Percentiles rank a stretch among this genome's conserved stretches.
These are phyloP conservation scores for Stichopus horrens DNA, from an alignment of 53 echinoderm and acorn worm genomes.

Conservation along the genomic window DNA sequence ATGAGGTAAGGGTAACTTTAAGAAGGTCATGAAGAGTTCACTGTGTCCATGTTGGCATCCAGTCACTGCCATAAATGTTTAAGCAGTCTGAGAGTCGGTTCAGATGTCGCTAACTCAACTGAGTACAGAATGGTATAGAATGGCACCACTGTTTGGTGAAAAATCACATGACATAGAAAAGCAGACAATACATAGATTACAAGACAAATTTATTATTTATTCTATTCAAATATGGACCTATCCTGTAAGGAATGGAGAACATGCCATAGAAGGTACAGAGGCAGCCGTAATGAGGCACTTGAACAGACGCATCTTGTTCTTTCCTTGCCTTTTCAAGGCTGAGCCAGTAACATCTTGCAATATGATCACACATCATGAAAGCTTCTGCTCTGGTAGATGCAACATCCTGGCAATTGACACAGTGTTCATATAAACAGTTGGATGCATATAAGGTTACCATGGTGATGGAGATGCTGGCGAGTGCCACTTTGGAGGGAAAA, in stretches of 20 bases:
- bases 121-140: too few species aligned
- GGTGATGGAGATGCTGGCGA: background rate
- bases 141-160: too few species aligned
- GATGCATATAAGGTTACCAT: background rate
- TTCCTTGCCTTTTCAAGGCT: background rate
- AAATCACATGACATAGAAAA: too few species aligned
- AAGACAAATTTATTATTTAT: slow-evolving; percentile 22
- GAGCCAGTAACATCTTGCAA: background rate
- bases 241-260: slow-evolving; percentile 75
- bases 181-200: background rate
- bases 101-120: too few species aligned
- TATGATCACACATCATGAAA: background rate
- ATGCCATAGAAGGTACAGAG: slow-evolving; percentile 62
- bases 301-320: background rate
- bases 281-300: slow-evolving; percentile 18
- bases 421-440: background rate
- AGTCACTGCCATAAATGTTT: too few species aligned
- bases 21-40: too few species aligned
- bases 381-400: background rate
- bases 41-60: too few species aligned
- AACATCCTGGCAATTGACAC: background rate
- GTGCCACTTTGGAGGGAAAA: background rate
- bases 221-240: slow-evolving; percentile 39
- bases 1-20: too few species aligned
- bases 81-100: too few species aligned